A percentile compares a stretch with the other conserved stretches of the same genome.
These are phyloP conservation scores for Macrocentrus cingulum DNA, from an alignment of 1,140 invertebrate species.

Conservation along the genomic window DNA sequence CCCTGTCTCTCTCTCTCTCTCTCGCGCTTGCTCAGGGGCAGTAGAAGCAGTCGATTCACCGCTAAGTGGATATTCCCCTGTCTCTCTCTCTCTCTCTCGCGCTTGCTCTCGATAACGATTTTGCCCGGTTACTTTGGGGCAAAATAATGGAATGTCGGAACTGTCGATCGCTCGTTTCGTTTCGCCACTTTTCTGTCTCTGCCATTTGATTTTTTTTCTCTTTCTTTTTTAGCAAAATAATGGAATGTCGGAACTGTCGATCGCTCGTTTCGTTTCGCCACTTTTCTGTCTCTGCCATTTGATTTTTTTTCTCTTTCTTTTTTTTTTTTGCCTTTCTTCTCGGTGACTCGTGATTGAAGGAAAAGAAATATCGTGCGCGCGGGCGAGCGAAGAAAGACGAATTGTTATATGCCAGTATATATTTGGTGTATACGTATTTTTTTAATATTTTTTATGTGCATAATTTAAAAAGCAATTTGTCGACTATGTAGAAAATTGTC, in stretches of 20 bases:
- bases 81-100: neutral
- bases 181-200: slow-evolving; percentile 22
- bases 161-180: slow-evolving; percentile 25
- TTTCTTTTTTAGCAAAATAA: slow-evolving; percentile 26
- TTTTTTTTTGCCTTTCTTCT: slow-evolving; percentile 3
- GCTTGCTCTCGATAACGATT: slow-evolving; percentile 23
- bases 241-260: slow-evolving; percentile 28
- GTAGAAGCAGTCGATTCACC: slow-evolving; percentile 18
- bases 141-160: slow-evolving; percentile 29
- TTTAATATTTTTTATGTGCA: no score
- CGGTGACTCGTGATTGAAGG: neutral
- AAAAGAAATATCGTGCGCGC: neutral
- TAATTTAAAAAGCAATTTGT: neutral
- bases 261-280: slow-evolving; percentile 24
- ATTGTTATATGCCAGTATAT: no score
- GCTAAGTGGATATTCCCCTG: slow-evolving; percentile 19
- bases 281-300: slow-evolving; percentile 14
- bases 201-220: neutral
- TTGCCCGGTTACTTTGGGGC: slow-evolving; percentile 24
- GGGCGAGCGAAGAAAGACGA: no score
- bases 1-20: neutral
- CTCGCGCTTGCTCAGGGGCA: neutral
- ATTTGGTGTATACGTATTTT: no score
- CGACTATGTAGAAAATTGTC: neutral
- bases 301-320: slow-evolving; percentile 11